A percentile compares a stretch with the other conserved stretches of the same genome.
Evolutionary conservation across 2,113 vertebrate genomes (phyloP).

Genomic region (Ictalurus punctatus): DNA sequence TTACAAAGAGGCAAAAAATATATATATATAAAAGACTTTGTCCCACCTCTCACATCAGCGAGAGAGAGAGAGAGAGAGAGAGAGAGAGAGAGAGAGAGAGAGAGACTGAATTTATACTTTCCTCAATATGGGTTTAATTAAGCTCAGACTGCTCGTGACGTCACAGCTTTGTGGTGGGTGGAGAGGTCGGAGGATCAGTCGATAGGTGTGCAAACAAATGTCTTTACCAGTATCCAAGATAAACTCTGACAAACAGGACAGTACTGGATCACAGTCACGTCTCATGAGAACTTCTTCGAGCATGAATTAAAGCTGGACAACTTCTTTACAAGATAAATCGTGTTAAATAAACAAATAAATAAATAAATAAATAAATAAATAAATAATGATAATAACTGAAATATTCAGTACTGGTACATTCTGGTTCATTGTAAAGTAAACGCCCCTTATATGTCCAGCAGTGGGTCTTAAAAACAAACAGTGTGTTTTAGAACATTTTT

Average conservation of each 20-base stretch:
- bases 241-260: conserved; percentile 47
- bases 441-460: too few relatives aligned
- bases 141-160: conserved; percentile 65
- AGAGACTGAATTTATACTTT: conserved; percentile 59
- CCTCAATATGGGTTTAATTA: conserved; percentile 80
- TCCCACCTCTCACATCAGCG: neutral
- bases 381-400: neutral
- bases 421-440: neutral
- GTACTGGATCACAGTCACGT: conserved; percentile 25
- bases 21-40: too few relatives aligned
- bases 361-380: too few relatives aligned
- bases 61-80: neutral
- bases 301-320: neutral
- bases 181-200: conserved; percentile 25
- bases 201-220: conserved; percentile 58
- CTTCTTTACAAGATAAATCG: neutral
- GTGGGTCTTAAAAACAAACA: too few relatives aligned
- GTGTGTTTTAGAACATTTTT: too few relatives aligned
- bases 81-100: neutral
- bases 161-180: conserved; percentile 45
- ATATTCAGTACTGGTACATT: neutral
- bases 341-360: too few relatives aligned
- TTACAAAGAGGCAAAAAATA: neutral
- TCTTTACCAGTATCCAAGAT: conserved; percentile 27
- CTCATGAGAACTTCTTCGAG: neutral